Percentiles rank a stretch among this genome's conserved stretches.
Conservation (phyloP, 1,140 invertebrate genomes). For the Drosophila sp. region DNA sequence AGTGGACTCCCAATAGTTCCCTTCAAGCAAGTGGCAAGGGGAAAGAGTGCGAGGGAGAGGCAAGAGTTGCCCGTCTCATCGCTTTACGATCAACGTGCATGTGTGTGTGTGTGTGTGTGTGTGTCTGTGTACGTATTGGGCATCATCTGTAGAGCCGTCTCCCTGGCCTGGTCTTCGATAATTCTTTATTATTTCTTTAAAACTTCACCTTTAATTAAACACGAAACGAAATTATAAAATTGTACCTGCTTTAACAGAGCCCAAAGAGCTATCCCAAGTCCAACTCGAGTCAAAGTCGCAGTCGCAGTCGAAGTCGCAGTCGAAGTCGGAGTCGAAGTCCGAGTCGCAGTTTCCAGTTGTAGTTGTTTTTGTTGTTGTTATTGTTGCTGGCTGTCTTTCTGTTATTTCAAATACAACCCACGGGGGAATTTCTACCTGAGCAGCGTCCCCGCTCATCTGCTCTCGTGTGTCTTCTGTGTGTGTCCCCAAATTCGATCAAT, state of each 20-base stretch:
- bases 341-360: background rate
- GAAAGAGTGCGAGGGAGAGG: slow-evolving; percentile 6
- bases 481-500: slow-evolving; percentile 83
- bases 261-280: slow-evolving; percentile 31
- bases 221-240: slow-evolving; percentile 84
- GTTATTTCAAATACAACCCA: slow-evolving; percentile 35
- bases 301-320: slow-evolving; percentile 44
- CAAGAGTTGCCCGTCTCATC: slow-evolving; percentile 57
- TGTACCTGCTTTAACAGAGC: slow-evolving; percentile 78
- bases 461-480: slow-evolving; percentile 55
- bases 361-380: background rate
- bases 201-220: slow-evolving; percentile 84
- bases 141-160: slow-evolving; percentile 56
- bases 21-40: slow-evolving; percentile 24
- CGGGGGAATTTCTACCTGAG: slow-evolving; percentile 76
- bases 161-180: slow-evolving; percentile 60
- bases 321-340: slow-evolving; percentile 21
- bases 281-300: slow-evolving; percentile 22
- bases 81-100: slow-evolving; percentile 73
- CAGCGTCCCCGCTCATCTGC: slow-evolving; percentile 15
- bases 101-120: slow-evolving; percentile 25
- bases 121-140: slow-evolving; percentile 36
- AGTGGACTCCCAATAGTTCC: slow-evolving; percentile 52
- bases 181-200: slow-evolving; percentile 84
- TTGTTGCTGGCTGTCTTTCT: slow-evolving; percentile 26